These are phyloP conservation scores for Caenorhabditis tropicalis DNA, from an alignment of 1,140 invertebrate genomes.

Conservation along the genomic window DNA sequence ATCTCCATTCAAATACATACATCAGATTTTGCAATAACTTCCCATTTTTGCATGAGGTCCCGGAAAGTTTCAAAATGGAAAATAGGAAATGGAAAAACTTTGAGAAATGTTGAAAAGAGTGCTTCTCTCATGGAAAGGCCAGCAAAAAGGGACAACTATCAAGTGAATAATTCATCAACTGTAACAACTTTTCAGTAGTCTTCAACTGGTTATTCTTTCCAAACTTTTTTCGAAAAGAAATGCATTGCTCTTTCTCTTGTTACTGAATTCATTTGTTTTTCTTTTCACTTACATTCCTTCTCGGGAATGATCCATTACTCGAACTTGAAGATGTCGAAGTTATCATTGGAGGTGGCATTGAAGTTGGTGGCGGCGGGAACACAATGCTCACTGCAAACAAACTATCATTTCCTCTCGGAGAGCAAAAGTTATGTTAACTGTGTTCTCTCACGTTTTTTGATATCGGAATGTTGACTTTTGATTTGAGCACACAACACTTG, in stretches of 20 bases:
- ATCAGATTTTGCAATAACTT: not conserved
- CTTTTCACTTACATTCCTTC: not conserved
- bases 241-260: not conserved
- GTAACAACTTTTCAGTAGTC: not conserved
- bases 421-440: not conserved
- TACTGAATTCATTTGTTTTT: not conserved
- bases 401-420: not conserved
- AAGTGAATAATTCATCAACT: constrained; percentile 34
- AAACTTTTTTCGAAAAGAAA: not conserved
- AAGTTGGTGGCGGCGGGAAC: constrained; percentile 19
- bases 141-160: constrained; percentile 29
- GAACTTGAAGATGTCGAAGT: constrained; percentile 6
- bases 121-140: not conserved
- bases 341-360: constrained; percentile 23
- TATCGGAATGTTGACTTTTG: not conserved
- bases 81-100: not conserved
- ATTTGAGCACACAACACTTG: constrained; percentile 7
- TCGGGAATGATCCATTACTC: constrained; percentile 17
- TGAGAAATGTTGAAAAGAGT: not conserved
- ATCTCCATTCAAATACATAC: too few relatives aligned
- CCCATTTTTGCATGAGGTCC: not conserved
- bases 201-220: not conserved
- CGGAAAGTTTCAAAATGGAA: not conserved
- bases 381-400: constrained; percentile 41
- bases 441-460: not conserved